Conservation (phyloP, 2,888 invertebrate species). For the Malthinus seriepunctatus region DNA sequence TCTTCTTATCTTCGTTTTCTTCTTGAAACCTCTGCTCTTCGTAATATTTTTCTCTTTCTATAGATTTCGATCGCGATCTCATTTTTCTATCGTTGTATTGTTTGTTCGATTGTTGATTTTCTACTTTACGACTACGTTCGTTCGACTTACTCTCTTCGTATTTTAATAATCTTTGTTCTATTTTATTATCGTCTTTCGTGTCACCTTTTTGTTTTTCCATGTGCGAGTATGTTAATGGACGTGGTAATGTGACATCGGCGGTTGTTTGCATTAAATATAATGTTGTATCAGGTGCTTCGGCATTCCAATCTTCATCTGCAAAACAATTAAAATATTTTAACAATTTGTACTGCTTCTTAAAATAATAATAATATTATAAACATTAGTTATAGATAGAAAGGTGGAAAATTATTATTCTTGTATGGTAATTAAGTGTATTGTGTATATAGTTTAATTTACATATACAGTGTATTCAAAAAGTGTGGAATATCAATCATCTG, state of each 20-base stretch:
- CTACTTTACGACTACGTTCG: conserved; percentile 35
- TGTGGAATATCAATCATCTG: too few species aligned
- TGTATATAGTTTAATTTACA: too few species aligned
- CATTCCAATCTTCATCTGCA: conserved; percentile 79
- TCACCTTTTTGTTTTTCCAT: conserved; percentile 32
- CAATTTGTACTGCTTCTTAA: not conserved
- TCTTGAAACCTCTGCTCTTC: conserved; percentile 11
- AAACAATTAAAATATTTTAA: conserved; percentile 42
- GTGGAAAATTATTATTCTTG: too few species aligned
- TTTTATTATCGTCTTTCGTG: conserved; percentile 54
- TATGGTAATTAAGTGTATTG: too few species aligned
- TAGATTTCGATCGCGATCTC: conserved; percentile 14
- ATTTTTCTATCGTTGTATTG: conserved; percentile 27
- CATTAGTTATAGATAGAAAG: too few species aligned
- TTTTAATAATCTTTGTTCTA: conserved; percentile 53
- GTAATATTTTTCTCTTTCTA: conserved; percentile 33
- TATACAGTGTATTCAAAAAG: too few species aligned
- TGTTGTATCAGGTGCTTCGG: conserved; percentile 61
- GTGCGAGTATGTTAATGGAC: conserved; percentile 35
- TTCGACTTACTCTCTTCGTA: conserved; percentile 34
- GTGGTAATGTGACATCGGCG: conserved; percentile 50
- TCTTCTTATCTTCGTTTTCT: conserved; percentile 10
- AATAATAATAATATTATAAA: too few species aligned
- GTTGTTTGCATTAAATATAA: conserved; percentile 66
- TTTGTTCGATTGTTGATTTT: conserved; percentile 49